Evolutionary conservation across 37 sponge, comb jelly and placozoan genomes (phyloP).

Genomic region (Bolinopsis microptera): DNA sequence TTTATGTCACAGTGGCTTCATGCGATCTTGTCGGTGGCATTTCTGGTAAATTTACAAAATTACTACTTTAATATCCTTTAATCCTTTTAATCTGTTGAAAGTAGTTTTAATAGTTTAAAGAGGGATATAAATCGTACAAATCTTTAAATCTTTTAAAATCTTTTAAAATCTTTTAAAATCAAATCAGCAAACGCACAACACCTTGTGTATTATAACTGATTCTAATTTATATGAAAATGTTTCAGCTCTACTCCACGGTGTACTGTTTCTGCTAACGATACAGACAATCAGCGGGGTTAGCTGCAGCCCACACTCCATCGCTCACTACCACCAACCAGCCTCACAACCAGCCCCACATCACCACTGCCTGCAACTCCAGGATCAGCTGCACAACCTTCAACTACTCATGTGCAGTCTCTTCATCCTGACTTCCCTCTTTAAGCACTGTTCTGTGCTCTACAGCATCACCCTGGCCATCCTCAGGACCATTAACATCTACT

Average conservation of each 20-base stretch:
- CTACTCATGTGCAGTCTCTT: neutral
- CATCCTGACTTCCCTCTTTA: neutral
- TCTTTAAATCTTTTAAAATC: too few species aligned
- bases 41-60: neutral
- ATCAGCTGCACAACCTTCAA: neutral
- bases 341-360: neutral
- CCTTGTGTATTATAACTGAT: too few species aligned
- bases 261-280: neutral
- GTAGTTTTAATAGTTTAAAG: too few species aligned
- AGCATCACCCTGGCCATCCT: neutral
- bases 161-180: too few species aligned
- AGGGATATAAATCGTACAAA: too few species aligned
- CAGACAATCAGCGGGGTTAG: neutral
- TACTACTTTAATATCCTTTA: too few species aligned
- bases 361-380: neutral
- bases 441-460: conserved; percentile 16
- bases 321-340: neutral
- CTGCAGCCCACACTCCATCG: neutral
- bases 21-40: neutral
- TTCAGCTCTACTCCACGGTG: neutral
- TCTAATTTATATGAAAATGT: too few species aligned
- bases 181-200: too few species aligned
- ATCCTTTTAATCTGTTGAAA: too few species aligned
- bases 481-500: conserved; percentile 22
- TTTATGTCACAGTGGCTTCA: neutral